A percentile compares a stretch with the other conserved stretches of the same genome.
phyloP scores from a whole-genome alignment of 1,140 invertebrate species.

The Luehdorfia chinensis region DNA sequence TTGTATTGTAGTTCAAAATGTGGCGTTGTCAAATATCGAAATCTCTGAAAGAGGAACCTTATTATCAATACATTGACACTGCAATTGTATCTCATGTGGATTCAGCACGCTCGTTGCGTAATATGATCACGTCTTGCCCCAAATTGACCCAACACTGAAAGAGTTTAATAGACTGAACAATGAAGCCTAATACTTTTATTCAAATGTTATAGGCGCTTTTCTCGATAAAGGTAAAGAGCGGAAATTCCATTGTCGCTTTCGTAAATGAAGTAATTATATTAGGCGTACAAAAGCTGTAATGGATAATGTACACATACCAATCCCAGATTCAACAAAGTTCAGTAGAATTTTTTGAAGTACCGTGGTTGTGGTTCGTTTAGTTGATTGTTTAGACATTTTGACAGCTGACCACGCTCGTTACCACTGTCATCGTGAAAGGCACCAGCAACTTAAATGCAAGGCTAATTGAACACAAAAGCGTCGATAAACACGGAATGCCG shows the following conservation, averaged over 20 bases:
- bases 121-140: constrained; percentile 57
- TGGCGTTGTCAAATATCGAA: constrained; percentile 12
- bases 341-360: not conserved
- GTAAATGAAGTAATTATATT: not conserved
- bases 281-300: constrained; percentile 16
- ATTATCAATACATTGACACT: constrained; percentile 47
- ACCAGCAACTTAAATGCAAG: constrained; percentile 70
- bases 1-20: constrained; percentile 3
- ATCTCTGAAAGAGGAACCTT: constrained; percentile 28
- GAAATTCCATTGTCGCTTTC: constrained; percentile 24
- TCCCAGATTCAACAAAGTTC: not conserved
- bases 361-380: constrained; percentile 12
- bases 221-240: constrained; percentile 4
- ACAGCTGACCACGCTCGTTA: constrained; percentile 75
- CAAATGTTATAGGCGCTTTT: constrained; percentile 3
- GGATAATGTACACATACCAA: constrained; percentile 5
- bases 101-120: constrained; percentile 51
- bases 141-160: constrained; percentile 66
- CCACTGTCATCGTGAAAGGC: constrained; percentile 72
- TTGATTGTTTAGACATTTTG: constrained; percentile 74
- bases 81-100: constrained; percentile 28
- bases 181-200: constrained; percentile 40
- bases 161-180: constrained; percentile 72
- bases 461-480: constrained; percentile 76
- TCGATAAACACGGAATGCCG: constrained; percentile 64